A percentile compares a stretch with the other conserved stretches of the same genome.
Conservation (phyloP, 1,140 invertebrate genomes). For the Papilio glaucus region DNA sequence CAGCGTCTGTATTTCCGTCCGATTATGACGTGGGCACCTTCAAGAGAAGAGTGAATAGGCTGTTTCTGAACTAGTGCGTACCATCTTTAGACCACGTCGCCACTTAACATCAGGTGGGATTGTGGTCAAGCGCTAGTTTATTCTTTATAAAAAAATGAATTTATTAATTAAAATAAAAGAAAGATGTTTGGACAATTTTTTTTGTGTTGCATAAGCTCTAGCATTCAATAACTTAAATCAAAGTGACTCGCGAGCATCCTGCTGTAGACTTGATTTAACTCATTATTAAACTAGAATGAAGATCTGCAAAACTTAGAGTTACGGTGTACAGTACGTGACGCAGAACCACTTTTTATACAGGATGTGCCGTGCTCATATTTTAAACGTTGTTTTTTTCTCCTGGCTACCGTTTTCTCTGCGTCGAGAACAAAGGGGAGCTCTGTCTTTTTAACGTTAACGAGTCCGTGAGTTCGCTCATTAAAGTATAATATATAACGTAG, state of each 20-base stretch:
- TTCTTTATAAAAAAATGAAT: no score
- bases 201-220: no score
- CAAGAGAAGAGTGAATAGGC: no score
- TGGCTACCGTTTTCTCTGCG: background rate
- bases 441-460: slow-evolving; percentile 20
- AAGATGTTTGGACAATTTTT: no score
- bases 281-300: background rate
- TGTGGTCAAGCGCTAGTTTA: no score
- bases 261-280: background rate
- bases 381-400: slow-evolving; percentile 20
- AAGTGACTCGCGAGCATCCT: background rate
- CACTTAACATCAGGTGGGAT: no score
- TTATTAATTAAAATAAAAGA: no score
- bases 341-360: slow-evolving; percentile 13
- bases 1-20: no score
- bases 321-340: slow-evolving; percentile 6
- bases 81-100: no score
- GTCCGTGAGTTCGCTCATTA: slow-evolving; percentile 6
- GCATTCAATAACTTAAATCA: background rate
- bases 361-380: background rate
- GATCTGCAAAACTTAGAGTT: background rate
- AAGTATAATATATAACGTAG: background rate
- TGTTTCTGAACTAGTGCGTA: no score
- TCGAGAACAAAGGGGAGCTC: slow-evolving; percentile 9
- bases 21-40: no score